phyloP scores from a whole-genome alignment of 2,113 vertebrate genomes.

The Neopipo cinnamomea region DNA sequence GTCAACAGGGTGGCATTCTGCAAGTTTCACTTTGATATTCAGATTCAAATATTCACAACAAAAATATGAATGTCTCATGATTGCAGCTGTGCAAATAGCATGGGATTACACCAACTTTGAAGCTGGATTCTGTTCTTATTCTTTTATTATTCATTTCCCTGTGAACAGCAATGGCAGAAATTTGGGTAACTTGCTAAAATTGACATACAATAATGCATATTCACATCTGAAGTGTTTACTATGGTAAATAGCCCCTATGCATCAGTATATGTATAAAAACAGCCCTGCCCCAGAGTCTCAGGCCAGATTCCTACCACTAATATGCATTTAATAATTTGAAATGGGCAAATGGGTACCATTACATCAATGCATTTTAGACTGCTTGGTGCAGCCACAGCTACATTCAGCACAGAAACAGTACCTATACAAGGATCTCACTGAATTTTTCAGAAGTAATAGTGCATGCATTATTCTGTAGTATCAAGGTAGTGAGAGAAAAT shows the following conservation, averaged over 20 bases:
- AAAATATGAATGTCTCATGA: slow-evolving; percentile 65
- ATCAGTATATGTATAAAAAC: background rate
- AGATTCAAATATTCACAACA: slow-evolving; percentile 62
- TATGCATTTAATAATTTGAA: background rate
- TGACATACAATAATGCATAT: background rate
- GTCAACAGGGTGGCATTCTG: slow-evolving; percentile 61
- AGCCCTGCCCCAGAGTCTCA: background rate
- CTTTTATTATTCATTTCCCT: slow-evolving; percentile 33
- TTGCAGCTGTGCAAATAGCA: slow-evolving; percentile 61
- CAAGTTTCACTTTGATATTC: slow-evolving; percentile 54
- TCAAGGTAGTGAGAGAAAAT: slow-evolving; percentile 1
- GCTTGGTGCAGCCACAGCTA: background rate
- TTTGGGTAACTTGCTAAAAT: background rate
- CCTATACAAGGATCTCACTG: background rate
- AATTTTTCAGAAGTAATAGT: background rate
- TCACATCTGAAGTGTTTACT: background rate
- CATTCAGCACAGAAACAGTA: background rate
- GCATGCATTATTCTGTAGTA: background rate
- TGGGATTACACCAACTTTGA: slow-evolving; percentile 48
- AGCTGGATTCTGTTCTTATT: background rate
- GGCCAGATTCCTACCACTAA: background rate
- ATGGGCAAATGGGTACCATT: background rate
- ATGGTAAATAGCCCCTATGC: background rate
- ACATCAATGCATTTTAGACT: background rate
- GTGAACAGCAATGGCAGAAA: slow-evolving; percentile 8